Evolutionary conservation across 2,797 vertebrate genomes (phyloP).

Genomic region (Phataginus tricuspis): DNA sequence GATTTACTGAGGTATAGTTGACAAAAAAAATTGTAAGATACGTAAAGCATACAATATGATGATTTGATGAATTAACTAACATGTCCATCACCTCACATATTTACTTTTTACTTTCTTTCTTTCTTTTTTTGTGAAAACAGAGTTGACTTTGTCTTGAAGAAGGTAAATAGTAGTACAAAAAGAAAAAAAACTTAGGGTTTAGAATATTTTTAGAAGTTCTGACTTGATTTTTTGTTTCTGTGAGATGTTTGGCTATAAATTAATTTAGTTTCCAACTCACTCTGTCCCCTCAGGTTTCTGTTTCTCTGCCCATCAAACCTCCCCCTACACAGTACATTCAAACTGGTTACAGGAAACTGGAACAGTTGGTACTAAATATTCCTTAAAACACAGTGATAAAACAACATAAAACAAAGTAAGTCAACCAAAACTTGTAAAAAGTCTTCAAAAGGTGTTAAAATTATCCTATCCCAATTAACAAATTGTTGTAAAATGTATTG

Average conservation of each 20-base stretch:
- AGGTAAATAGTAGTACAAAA: neutral
- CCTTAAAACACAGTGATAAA: neutral
- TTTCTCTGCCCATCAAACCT: neutral
- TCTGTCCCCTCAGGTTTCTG: neutral
- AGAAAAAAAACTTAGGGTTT: neutral
- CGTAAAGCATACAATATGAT: neutral
- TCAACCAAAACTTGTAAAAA: neutral
- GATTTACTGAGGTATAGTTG: neutral
- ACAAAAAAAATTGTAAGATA: neutral
- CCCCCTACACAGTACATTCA: neutral
- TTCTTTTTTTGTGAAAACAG: neutral
- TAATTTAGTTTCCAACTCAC: neutral
- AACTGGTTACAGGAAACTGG: neutral
- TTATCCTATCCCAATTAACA: neutral
- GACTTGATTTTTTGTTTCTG: neutral
- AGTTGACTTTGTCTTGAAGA: neutral
- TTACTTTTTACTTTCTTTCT: too few species aligned
- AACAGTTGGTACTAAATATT: neutral
- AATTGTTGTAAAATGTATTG: neutral
- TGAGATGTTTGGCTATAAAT: neutral
- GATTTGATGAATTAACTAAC: neutral
- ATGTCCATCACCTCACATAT: neutral
- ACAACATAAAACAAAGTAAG: neutral
- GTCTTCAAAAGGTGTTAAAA: conserved; percentile 6
- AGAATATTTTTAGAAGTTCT: neutral